These are phyloP conservation scores for Thunnus maccoyii DNA, from an alignment of 2,113 vertebrate species.

Conservation along the genomic window DNA sequence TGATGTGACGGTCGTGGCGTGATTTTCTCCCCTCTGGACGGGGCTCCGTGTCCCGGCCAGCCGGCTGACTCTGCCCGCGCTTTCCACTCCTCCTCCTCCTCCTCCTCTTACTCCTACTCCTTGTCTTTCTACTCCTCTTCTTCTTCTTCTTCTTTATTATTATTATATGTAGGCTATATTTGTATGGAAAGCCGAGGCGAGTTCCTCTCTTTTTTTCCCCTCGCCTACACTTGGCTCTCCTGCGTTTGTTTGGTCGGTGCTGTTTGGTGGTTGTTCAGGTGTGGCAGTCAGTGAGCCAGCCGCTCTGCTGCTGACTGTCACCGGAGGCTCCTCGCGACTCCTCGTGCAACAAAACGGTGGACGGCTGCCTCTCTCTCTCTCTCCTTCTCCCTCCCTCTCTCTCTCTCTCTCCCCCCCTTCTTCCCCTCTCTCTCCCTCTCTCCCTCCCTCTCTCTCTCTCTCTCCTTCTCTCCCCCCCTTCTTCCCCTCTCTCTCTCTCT, in stretches of 20 bases:
- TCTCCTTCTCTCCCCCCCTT: too few relatives aligned
- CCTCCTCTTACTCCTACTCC: background rate
- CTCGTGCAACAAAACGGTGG: conserved; percentile 47
- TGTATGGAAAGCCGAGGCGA: background rate
- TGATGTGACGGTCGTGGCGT: conserved; percentile 55
- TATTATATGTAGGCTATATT: too few relatives aligned
- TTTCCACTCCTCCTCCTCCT: background rate
- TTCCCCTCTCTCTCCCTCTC: background rate
- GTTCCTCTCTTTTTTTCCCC: background rate
- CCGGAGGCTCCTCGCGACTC: conserved; percentile 50
- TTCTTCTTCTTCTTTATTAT: too few relatives aligned
- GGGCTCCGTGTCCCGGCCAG: conserved; percentile 43
- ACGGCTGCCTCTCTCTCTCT: conserved; percentile 10
- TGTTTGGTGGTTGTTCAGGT: conserved; percentile 28
- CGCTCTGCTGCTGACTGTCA: conserved; percentile 45
- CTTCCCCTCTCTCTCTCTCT: conserved; percentile 10
- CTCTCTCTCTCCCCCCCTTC: conserved; percentile 13
- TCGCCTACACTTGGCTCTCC: conserved; percentile 10
- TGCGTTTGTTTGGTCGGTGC: background rate
- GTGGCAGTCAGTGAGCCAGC: conserved; percentile 40
- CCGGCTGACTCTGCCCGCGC: conserved; percentile 13
- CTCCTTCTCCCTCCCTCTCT: conserved; percentile 1
- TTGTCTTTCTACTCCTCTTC: background rate
- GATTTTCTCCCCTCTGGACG: conserved; percentile 29
- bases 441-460: background rate